Evolutionary conservation across 1,140 invertebrate genomes (phyloP), one percentile per base, ranked within the genome.

Genomic region (Drosophila pallidifrons): DNA sequence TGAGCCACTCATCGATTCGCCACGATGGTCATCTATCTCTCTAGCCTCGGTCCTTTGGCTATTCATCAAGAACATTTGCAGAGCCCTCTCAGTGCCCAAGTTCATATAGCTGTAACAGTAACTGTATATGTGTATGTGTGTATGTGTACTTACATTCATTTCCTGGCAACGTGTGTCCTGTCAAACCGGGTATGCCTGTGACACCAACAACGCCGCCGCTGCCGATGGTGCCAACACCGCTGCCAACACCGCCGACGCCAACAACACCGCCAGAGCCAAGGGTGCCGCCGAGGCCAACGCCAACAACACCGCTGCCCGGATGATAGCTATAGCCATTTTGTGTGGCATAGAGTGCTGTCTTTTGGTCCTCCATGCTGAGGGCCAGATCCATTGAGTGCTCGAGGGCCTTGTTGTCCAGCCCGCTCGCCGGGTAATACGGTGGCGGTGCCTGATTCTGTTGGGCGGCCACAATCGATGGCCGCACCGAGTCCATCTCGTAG

Each of bases 391-490:
- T 94, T 11, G 96, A 97, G 91, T 97, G 96, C 92, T 98, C 97
- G 7, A 98, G 93, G 30, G 96, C 97, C 93, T 98, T 98, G 92
- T 98, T 98, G 93, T 98, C 97, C 93, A 98, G 95, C 4, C 96
- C 96, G n/a, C 95, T 95, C 20, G 95, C 95, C 11, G 96, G 95
- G 80, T 96, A 97, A 80, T 98, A 98, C 8, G 97, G 97, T 1
- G 97, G 97, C 45, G 96, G 96, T 6, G 96, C 96, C 92, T 96
- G 96, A 72, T 95, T 96, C 91, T 96, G 96, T 69, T 96, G 95
- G 52, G 91, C 88, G 28, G 95, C 94, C 3, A 97, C 96, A 91
- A 97, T 96, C 54, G 96, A 96, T 1, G 96, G 96, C 43, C 96
- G 94, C 71, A 95, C 94, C 1, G 96, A 96, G 90, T 97, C 96